Percentiles rank a stretch among this genome's conserved stretches.
These are phyloP conservation scores for Lamproptera curius DNA, from an alignment of 2,888 invertebrate species.

Conservation along the genomic window DNA sequence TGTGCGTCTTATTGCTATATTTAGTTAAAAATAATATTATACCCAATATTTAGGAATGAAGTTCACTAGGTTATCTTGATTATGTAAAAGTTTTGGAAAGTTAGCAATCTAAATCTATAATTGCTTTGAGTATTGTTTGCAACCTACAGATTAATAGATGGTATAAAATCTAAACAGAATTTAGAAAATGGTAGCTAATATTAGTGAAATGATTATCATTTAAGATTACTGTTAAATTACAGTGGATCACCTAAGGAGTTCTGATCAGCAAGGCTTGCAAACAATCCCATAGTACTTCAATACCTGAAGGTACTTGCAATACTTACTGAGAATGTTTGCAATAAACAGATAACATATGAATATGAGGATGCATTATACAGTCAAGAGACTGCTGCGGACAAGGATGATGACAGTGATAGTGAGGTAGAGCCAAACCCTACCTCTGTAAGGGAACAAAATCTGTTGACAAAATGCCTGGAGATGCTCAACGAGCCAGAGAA, in stretches of 20 bases:
- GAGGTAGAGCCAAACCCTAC: constrained; percentile 72
- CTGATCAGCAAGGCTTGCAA: constrained; percentile 77
- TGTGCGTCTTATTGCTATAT: too few relatives aligned
- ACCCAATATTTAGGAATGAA: too few relatives aligned
- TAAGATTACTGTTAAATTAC: constrained; percentile 39
- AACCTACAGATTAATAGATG: too few relatives aligned
- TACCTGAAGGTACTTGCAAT: constrained; percentile 67
- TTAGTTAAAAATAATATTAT: too few relatives aligned
- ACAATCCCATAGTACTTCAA: constrained; percentile 62
- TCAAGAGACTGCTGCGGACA: constrained; percentile 67
- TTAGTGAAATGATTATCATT: too few relatives aligned
- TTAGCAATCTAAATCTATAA: too few relatives aligned
- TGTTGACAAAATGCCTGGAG: constrained; percentile 78
- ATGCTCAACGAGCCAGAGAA: constrained; percentile 80
- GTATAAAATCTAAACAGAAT: too few relatives aligned
- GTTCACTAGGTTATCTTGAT: too few relatives aligned
- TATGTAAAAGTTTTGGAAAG: too few relatives aligned
- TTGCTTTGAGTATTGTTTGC: too few relatives aligned
- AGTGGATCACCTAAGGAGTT: constrained; percentile 67
- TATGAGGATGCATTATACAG: constrained; percentile 68
- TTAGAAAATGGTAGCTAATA: too few relatives aligned
- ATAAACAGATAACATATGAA: constrained; percentile 63
- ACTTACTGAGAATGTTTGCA: constrained; percentile 62
- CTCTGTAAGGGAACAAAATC: constrained; percentile 61
- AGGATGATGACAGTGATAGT: constrained; percentile 79